Evolutionary conservation across 2,797 vertebrate species (phyloP), one percentile per base, ranked within the genome.

Genomic region (Thaleichthys pacificus): DNA sequence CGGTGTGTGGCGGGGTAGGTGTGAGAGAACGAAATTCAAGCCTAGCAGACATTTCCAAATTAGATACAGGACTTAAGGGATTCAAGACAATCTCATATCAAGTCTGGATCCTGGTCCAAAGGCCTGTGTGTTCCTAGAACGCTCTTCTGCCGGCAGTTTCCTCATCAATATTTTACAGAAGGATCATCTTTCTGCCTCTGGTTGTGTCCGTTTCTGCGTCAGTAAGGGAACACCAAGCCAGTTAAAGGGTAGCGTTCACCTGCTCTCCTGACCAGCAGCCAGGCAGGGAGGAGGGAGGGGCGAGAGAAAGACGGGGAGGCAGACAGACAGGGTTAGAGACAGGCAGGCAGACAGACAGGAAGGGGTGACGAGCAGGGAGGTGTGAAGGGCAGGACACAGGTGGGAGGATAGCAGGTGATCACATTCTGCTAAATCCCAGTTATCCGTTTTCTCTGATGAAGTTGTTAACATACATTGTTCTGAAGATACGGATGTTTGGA

Each of bases 141-240:
- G 47, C 49, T 68, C 69, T 66, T 79, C 47, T 60, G 9, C 11
- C 17, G 51, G 5, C 70, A 19, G 70, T 32, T 30, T 70, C 72
- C 79, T 86, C 86, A 90, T 92, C 69, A 91, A 92, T 90, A 90
- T 91, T 92, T 90, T 81, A 91, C 68, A 79, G 72, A 63, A 62
- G 2, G 85, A 84, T 91, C 81, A 60, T 83, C 76, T 90, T 87
- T 85, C 87, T 69, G 76, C 75, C 78, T 81, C 69, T 77, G 65
- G n/a, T 38, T 26, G n/a, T 74, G 76, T 82, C 78, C 77, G 77
- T 72, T 62, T 54, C 81, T 80, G 69, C 62, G 9, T 58, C 75
- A 71, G 22, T 83, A 89, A 85, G 75, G 80, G 56, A 74, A 86
- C 85, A 88, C 82, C 24, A 22, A 24, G 17, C 17, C 72, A 28